Base-by-base conservation (phyloP, 1,140 invertebrate species). In the Littorina saxatilis region DNA sequence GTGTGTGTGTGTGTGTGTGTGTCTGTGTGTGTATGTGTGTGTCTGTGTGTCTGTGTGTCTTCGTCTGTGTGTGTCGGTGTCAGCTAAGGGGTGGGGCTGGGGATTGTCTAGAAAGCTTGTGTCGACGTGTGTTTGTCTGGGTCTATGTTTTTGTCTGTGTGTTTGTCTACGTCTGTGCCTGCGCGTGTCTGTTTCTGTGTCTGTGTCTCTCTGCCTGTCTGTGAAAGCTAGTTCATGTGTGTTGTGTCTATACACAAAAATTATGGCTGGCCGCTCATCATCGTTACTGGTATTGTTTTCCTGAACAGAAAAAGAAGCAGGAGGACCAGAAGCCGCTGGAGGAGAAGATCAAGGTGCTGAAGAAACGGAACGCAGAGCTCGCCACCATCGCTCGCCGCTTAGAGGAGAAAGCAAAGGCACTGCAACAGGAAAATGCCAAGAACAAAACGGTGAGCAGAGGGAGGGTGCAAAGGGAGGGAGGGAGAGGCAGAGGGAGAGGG, bases 301-400 rank as follows among this genome's bases (percentile, higher is more conserved):
- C 13, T 29, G 83, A 85, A 11, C 84, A 91, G 90, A 87, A 92
- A 85, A 88, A 89, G 79, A 92, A 92, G 83, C 91, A 92, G 84
- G 92, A 93, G 84, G 89, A 92, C 39, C 88, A 91, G 80, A 90
- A 89, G 77, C 90, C 90, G 75, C 74, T 89, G 85, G 91, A 92
- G 83, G 91, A 92, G 66, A 93, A 93, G 86, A 89, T 93, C 32
- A 92, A 91, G 83, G 86, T 88, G 7, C 85, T 93, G 32, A 92
- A 92, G 83, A 92, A 90, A 84, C 87, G 92, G 70, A 93, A 93
- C 88, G 89, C 91, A 3, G 92, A 93, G 63, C 89, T 93, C 50
- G 92, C 92, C 40, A 85, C 90, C 82, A 92, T 92, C 82, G 93
- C 92, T 27, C 88, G 91, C 63, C 88, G 92, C 74, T 84, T 93